These are phyloP conservation scores for Bombus pascuorum DNA, from an alignment of 1,140 invertebrate species.

Conservation along the genomic window DNA sequence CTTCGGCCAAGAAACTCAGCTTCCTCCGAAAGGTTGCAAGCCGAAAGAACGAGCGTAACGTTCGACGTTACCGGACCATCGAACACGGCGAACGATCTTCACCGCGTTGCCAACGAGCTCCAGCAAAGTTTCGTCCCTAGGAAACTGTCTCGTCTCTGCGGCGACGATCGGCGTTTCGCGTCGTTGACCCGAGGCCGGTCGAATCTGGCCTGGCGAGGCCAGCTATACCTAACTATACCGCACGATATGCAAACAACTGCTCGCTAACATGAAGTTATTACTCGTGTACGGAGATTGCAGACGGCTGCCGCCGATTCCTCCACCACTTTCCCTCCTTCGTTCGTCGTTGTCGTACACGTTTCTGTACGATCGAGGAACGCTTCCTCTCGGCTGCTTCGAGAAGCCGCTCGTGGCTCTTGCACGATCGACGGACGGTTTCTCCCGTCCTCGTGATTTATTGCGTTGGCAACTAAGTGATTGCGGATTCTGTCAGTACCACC, in stretches of 20 bases:
- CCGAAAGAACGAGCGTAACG: not conserved
- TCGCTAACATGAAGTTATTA: slow-evolving; percentile 56
- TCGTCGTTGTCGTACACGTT: not conserved
- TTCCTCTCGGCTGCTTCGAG: not conserved
- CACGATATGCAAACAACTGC: slow-evolving; percentile 54
- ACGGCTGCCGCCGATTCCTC: not conserved
- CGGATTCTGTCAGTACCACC: too few species aligned
- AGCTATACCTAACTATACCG: slow-evolving; percentile 10
- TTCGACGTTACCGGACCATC: not conserved
- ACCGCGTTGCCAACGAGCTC: not conserved
- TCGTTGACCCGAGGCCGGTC: slow-evolving; percentile 7
- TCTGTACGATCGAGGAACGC: not conserved
- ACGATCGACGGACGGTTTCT: too few species aligned
- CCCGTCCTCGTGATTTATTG: too few species aligned
- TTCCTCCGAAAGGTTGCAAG: not conserved
- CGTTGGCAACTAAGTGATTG: too few species aligned
- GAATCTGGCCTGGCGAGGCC: not conserved
- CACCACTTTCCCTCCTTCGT: not conserved
- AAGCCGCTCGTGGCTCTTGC: not conserved
- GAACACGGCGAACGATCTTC: not conserved
- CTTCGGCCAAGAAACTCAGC: not conserved
- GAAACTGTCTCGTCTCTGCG: not conserved
- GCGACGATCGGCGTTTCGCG: slow-evolving; percentile 11
- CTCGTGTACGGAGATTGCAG: slow-evolving; percentile 33
- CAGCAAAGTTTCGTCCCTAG: slow-evolving; percentile 1